Percentiles rank a stretch among this genome's conserved stretches.
phyloP scores from a whole-genome alignment of 1,140 invertebrate genomes.

The Drosophila melanica region DNA sequence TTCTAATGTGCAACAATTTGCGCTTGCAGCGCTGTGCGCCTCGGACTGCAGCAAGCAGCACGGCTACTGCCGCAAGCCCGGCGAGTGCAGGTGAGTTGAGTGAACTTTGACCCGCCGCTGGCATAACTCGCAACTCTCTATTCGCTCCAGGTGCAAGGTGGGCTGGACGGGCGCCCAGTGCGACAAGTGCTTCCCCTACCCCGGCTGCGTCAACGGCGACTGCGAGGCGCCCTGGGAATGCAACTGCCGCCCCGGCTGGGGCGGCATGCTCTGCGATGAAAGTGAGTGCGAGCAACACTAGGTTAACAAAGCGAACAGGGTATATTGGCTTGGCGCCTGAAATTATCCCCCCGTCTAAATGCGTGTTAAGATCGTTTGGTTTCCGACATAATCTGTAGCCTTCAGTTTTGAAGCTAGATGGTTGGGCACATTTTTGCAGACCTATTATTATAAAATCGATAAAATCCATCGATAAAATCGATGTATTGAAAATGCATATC shows the following conservation, averaged over 20 bases:
- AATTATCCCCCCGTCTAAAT: background rate
- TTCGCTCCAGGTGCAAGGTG: constrained; percentile 89
- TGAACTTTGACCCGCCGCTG: constrained; percentile 2
- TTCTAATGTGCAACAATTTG: background rate
- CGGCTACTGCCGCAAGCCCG: constrained; percentile 93
- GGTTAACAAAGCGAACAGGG: too few species aligned
- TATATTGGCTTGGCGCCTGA: background rate
- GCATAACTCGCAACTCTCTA: too few species aligned
- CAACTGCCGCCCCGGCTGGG: constrained; percentile 93
- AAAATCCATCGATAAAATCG: too few species aligned
- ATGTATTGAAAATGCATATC: too few species aligned
- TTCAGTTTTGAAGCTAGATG: too few species aligned
- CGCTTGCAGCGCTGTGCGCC: constrained; percentile 90
- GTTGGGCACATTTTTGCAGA: too few species aligned
- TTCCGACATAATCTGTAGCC: too few species aligned
- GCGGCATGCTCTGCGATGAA: constrained; percentile 94
- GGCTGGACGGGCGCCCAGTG: constrained; percentile 94
- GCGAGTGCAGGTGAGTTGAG: constrained; percentile 85
- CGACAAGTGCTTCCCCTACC: constrained; percentile 92
- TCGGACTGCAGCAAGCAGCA: constrained; percentile 92
- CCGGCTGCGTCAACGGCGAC: constrained; percentile 92
- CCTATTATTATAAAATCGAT: too few species aligned
- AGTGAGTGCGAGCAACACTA: constrained; percentile 82
- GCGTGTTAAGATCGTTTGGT: too few species aligned
- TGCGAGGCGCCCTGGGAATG: constrained; percentile 96